These are phyloP conservation scores for Hexactinellida sp. DNA, from an alignment of 37 sponge, comb jelly and placozoan genomes.

Conservation along the genomic window DNA sequence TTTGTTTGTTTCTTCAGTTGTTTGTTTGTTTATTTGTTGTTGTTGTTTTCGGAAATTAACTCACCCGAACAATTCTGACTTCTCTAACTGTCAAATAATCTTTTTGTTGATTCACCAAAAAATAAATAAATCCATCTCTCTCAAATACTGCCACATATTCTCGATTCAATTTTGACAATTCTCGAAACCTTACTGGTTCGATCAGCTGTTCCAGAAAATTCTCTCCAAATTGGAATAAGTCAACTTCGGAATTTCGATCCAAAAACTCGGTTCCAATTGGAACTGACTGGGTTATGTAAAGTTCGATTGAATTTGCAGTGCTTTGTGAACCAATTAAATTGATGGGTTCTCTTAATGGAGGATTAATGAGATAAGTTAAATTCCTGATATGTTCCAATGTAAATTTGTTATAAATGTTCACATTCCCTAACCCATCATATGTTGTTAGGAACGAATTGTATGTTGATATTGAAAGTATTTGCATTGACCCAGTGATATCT, in stretches of 20 bases:
- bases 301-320: background rate
- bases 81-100: background rate
- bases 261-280: background rate
- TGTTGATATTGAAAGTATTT: background rate
- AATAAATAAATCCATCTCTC: constrained; percentile 4
- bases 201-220: background rate
- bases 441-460: background rate
- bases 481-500: background rate
- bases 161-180: background rate
- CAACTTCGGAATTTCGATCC: background rate
- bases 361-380: background rate
- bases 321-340: constrained; percentile 1
- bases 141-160: background rate
- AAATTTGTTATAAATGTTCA: background rate
- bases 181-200: background rate
- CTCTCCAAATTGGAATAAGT: background rate
- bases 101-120: background rate
- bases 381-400: background rate
- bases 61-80: background rate
- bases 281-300: background rate
- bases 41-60: too few species aligned
- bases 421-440: background rate
- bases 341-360: background rate
- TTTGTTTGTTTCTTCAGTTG: too few species aligned
- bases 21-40: too few species aligned